Percentiles rank a stretch among this genome's conserved stretches.
These are phyloP conservation scores for Okapia johnstoni DNA, from an alignment of 2,113 vertebrate genomes.

Conservation along the genomic window DNA sequence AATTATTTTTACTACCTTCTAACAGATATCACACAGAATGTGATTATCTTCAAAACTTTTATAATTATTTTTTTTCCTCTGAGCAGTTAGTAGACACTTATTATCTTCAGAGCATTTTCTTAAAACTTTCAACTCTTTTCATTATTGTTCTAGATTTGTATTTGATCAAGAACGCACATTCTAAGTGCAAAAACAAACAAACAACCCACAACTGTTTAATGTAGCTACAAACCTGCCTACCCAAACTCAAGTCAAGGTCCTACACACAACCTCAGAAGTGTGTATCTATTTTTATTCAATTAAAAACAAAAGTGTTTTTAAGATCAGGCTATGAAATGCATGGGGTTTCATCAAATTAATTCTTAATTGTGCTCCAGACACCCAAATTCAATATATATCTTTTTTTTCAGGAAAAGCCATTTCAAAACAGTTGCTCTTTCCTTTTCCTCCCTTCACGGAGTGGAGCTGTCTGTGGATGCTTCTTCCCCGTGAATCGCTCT, in stretches of 20 bases:
- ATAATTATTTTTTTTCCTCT: background rate
- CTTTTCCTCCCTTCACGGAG: background rate
- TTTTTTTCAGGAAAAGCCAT: slow-evolving; percentile 28
- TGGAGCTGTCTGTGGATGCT: background rate
- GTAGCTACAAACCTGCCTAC: background rate
- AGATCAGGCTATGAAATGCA: slow-evolving; percentile 39
- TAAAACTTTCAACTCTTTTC: background rate
- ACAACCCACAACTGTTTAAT: background rate
- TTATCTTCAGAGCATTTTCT: background rate
- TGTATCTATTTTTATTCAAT: background rate
- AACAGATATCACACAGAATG: background rate
- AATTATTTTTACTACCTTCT: slow-evolving; percentile 18
- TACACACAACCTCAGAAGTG: background rate
- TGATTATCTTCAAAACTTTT: slow-evolving; percentile 30
- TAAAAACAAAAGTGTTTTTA: slow-evolving; percentile 39
- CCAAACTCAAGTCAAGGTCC: background rate
- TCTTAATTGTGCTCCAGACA: slow-evolving; percentile 42
- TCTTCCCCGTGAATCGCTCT: background rate
- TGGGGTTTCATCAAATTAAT: slow-evolving; percentile 39
- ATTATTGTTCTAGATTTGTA: background rate
- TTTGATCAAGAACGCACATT: slow-evolving; percentile 3
- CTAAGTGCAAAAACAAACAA: background rate
- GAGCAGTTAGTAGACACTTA: background rate
- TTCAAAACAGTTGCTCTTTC: slow-evolving; percentile 22
- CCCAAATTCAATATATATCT: slow-evolving; percentile 20